These are phyloP conservation scores for Drosophila sp. DNA, from an alignment of 1,140 invertebrate species.

Conservation along the genomic window DNA sequence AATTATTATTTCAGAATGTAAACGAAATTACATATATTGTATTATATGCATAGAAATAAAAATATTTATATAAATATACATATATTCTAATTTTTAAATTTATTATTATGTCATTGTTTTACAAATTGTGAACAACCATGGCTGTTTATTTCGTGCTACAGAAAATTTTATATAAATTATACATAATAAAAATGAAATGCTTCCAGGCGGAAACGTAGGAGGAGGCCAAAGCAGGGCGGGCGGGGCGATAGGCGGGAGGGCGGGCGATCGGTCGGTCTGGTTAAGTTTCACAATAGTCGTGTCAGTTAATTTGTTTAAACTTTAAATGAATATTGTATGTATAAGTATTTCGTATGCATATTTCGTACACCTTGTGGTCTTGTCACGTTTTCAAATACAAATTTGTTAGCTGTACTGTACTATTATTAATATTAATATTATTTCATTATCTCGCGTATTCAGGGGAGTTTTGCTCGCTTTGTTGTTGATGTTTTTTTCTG, in stretches of 20 bases:
- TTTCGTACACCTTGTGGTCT: slow-evolving; percentile 60
- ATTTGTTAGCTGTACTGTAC: slow-evolving; percentile 43
- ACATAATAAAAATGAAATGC: slow-evolving; percentile 13
- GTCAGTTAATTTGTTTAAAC: slow-evolving; percentile 31
- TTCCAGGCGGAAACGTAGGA: too few relatives aligned
- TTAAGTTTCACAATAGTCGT: slow-evolving; percentile 32
- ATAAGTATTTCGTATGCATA: slow-evolving; percentile 56
- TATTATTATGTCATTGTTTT: slow-evolving; percentile 47
- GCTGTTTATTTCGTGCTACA: slow-evolving; percentile 37
- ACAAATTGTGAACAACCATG: slow-evolving; percentile 46
- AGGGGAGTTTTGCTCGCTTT: slow-evolving; percentile 43
- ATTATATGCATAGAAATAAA: slow-evolving; percentile 18
- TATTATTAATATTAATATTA: slow-evolving; percentile 50
- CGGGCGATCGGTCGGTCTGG: slow-evolving; percentile 17
- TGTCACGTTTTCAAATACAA: slow-evolving; percentile 68
- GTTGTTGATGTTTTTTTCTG: slow-evolving; percentile 48
- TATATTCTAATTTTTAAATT: slow-evolving; percentile 36
- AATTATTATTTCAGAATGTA: background rate
- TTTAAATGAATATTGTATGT: slow-evolving; percentile 54
- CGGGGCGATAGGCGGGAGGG: slow-evolving; percentile 1
- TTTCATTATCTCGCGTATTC: slow-evolving; percentile 63
- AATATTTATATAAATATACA: slow-evolving; percentile 27
- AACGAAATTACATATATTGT: slow-evolving; percentile 18
- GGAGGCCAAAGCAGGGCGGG: slow-evolving; percentile 5
- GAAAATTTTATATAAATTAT: slow-evolving; percentile 46